phyloP scores from a whole-genome alignment of 2,113 vertebrate genomes.

The Axis porcinus region DNA sequence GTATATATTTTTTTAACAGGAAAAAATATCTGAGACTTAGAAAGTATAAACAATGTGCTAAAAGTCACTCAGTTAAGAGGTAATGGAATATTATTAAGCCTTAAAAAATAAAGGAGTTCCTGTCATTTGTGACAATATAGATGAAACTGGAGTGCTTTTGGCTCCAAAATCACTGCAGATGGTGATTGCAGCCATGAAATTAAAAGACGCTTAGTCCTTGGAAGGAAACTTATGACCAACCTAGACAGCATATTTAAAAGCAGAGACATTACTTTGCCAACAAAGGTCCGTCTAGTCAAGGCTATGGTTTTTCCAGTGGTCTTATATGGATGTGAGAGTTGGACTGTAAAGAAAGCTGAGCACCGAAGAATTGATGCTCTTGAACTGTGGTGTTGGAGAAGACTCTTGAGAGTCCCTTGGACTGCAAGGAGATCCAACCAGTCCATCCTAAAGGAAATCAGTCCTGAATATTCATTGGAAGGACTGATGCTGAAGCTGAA shows the following conservation, averaged over 20 bases:
- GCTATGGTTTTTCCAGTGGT: neutral
- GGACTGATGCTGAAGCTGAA: neutral
- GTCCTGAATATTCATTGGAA: neutral
- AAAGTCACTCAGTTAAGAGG: neutral
- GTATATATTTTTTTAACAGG: neutral
- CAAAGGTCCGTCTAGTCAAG: neutral
- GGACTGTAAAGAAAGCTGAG: neutral
- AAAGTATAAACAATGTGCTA: neutral
- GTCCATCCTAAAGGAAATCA: neutral
- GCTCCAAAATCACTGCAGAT: neutral
- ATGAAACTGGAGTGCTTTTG: neutral
- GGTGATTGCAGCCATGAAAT: neutral
- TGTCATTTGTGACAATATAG: neutral
- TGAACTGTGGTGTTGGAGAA: neutral
- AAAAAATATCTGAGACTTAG: neutral
- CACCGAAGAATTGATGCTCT: rapidly evolving
- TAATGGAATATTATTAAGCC: neutral
- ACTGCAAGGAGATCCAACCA: neutral
- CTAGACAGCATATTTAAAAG: neutral
- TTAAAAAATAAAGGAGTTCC: neutral
- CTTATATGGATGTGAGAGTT: neutral
- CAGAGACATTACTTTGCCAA: neutral
- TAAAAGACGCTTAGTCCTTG: neutral
- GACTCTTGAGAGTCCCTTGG: neutral
- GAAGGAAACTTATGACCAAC: neutral